phyloP scores from a whole-genome alignment of 1,140 invertebrate species.

The Whitmania pigra region DNA sequence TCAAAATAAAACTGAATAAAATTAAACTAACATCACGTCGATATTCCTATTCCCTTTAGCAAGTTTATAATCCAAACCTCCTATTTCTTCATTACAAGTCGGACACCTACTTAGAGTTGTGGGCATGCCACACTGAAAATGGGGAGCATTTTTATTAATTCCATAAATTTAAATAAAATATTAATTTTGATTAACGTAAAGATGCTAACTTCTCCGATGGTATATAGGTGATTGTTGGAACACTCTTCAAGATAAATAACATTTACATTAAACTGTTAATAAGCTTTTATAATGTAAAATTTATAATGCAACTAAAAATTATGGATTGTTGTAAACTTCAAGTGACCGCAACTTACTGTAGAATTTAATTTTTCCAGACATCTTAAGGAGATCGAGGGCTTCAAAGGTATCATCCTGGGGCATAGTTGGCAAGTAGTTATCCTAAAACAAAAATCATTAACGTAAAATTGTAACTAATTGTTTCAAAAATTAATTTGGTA shows the following conservation, averaged over 20 bases:
- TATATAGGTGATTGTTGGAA: constrained; percentile 36
- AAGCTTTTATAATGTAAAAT: neutral
- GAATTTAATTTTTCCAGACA: neutral
- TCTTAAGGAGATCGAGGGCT: constrained; percentile 27
- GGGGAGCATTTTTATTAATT: constrained; percentile 2
- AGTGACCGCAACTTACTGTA: too few relatives aligned
- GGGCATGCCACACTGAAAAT: too few relatives aligned
- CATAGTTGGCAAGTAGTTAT: constrained; percentile 25
- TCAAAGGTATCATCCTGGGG: constrained; percentile 25
- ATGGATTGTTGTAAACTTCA: too few relatives aligned
- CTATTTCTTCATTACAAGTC: too few relatives aligned
- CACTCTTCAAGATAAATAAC: constrained; percentile 28
- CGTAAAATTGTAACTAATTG: too few relatives aligned
- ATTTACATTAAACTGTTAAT: neutral
- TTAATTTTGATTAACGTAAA: neutral
- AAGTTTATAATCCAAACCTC: too few relatives aligned
- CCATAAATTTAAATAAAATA: neutral
- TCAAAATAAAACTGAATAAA: too few relatives aligned
- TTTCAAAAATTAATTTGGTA: too few relatives aligned
- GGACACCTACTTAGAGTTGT: too few relatives aligned
- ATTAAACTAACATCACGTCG: too few relatives aligned
- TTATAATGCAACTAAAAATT: neutral
- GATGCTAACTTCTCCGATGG: constrained; percentile 35
- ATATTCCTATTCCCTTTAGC: too few relatives aligned
- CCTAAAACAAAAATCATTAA: neutral